Evolutionary conservation across 2,888 invertebrate species (phyloP).

Genomic region (Campopleginae sp.): DNA sequence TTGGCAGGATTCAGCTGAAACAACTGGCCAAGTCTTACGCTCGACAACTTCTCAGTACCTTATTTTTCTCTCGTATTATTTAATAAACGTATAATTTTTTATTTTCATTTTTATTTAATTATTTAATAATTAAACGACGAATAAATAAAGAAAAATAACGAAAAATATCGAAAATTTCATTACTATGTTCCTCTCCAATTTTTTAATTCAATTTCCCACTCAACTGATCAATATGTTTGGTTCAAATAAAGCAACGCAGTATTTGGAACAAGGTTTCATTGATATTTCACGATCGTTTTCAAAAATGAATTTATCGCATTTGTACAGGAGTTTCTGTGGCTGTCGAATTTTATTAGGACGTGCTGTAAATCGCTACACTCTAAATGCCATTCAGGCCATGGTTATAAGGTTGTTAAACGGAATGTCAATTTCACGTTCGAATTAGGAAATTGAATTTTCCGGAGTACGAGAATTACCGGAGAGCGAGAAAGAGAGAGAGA

Average conservation of each 20-base stretch:
- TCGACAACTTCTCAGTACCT: neutral
- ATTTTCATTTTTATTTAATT: no score
- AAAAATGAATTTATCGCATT: neutral
- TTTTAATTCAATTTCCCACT: neutral
- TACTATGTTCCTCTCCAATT: no score
- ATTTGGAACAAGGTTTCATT: neutral
- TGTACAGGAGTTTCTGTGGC: neutral
- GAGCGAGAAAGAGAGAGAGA: neutral
- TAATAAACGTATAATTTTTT: neutral
- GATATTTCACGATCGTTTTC: neutral
- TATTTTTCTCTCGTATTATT: neutral
- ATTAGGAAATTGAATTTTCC: slow-evolving; percentile 63
- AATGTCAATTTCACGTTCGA: slow-evolving; percentile 57
- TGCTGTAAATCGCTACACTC: slow-evolving; percentile 10
- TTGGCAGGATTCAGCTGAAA: slow-evolving; percentile 67
- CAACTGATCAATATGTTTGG: neutral
- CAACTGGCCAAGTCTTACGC: slow-evolving; percentile 51
- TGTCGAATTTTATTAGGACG: slow-evolving; percentile 8
- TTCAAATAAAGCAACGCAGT: neutral
- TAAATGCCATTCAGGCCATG: slow-evolving; percentile 47
- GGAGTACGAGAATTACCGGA: slow-evolving; percentile 10
- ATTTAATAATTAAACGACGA: no score
- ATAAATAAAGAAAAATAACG: neutral
- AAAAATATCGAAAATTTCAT: neutral
- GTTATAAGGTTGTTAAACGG: slow-evolving; percentile 52